These are phyloP conservation scores for Odontamblyopus rebecca DNA, from an alignment of 2,797 vertebrate species.

Conservation along the genomic window DNA sequence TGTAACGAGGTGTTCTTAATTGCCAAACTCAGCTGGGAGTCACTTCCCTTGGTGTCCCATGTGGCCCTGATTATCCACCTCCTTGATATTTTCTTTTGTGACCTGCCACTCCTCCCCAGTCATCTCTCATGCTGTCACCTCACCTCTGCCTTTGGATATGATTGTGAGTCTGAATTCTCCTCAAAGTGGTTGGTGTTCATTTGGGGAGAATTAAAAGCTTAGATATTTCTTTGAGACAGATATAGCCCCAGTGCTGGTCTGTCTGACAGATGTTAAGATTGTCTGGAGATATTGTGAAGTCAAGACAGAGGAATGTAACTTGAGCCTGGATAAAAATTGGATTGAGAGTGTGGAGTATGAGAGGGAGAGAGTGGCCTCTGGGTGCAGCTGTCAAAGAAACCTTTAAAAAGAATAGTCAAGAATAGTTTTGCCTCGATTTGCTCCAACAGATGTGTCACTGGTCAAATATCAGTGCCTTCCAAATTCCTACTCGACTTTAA, in stretches of 20 bases:
- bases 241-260: slow-evolving; percentile 24
- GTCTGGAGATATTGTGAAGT: slow-evolving; percentile 38
- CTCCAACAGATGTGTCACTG: slow-evolving; percentile 18
- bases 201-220: slow-evolving; percentile 26
- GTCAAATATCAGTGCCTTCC: neutral
- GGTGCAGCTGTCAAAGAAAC: slow-evolving; percentile 46
- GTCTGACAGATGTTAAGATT: slow-evolving; percentile 43
- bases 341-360: slow-evolving; percentile 23
- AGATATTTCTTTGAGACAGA: slow-evolving; percentile 25
- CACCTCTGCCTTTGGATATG: slow-evolving; percentile 1
- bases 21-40: slow-evolving; percentile 41
- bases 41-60: slow-evolving; percentile 5
- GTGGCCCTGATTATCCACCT: neutral
- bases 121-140: slow-evolving; percentile 14
- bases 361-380: slow-evolving; percentile 25
- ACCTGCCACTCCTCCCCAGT: slow-evolving; percentile 8
- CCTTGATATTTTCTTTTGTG: slow-evolving; percentile 14
- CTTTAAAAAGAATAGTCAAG: slow-evolving; percentile 40
- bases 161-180: neutral
- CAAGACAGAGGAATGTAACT: slow-evolving; percentile 37
- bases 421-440: slow-evolving; percentile 38
- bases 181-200: slow-evolving; percentile 1
- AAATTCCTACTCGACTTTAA: neutral
- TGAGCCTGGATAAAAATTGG: slow-evolving; percentile 38
- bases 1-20: slow-evolving; percentile 55